These are phyloP conservation scores for Dioctria linearis DNA, from an alignment of 2,888 invertebrate genomes.

Conservation along the genomic window DNA sequence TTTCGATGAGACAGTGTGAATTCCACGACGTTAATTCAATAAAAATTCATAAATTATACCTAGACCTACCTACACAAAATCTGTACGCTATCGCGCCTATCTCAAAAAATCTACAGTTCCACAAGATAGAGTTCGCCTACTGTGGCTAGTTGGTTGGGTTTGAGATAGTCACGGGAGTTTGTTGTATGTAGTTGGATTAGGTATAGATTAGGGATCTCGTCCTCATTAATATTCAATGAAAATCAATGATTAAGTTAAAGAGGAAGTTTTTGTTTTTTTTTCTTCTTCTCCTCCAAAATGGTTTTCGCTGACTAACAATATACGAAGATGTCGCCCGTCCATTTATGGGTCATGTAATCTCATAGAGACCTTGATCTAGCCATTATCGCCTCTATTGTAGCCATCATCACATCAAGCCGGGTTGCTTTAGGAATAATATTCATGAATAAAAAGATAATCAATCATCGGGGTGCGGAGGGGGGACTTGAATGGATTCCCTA, in stretches of 20 bases:
- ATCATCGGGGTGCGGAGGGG: background rate
- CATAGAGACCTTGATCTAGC: conserved; percentile 21
- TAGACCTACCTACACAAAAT: background rate
- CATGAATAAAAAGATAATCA: conserved; percentile 33
- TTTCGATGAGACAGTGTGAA: conserved; percentile 1
- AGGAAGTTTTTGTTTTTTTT: background rate
- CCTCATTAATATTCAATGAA: background rate
- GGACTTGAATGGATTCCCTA: background rate
- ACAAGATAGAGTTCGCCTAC: background rate
- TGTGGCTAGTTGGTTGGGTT: background rate
- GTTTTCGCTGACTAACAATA: conserved; percentile 22
- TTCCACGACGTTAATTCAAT: conserved; percentile 12
- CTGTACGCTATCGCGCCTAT: background rate
- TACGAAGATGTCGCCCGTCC: background rate
- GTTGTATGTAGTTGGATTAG: background rate
- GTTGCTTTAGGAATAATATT: background rate
- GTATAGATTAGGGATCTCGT: conserved; percentile 9
- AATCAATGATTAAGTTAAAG: conserved; percentile 28
- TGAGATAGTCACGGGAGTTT: background rate
- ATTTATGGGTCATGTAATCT: background rate
- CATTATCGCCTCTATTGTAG: conserved; percentile 30
- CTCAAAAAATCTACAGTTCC: background rate
- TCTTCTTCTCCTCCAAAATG: conserved; percentile 1
- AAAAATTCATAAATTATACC: conserved; percentile 17
- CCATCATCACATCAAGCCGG: conserved; percentile 14